Conservation (phyloP, 1,140 invertebrate species). For the Caenorhabditis inopinata region DNA sequence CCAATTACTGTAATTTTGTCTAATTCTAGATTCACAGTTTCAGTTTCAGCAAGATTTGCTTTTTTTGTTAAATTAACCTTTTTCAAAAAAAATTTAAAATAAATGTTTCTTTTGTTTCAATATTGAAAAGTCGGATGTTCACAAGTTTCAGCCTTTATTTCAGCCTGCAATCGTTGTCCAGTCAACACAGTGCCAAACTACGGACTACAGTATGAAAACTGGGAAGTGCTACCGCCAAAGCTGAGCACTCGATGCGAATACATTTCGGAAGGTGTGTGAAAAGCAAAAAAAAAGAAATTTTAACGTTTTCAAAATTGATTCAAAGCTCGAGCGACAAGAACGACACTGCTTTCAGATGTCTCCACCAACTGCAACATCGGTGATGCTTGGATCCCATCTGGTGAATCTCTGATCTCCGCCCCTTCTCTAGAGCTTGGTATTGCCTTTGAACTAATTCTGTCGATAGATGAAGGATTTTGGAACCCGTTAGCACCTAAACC, state of each 20-base stretch:
- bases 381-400: conserved; percentile 58
- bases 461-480: conserved; percentile 53
- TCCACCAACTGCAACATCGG: conserved; percentile 52
- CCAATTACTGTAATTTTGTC: too few species aligned
- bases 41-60: too few species aligned
- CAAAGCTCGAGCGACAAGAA: neutral
- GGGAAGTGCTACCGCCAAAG: conserved; percentile 70
- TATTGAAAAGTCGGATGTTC: too few species aligned
- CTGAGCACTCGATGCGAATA: conserved; percentile 69
- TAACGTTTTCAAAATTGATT: neutral
- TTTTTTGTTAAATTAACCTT: too few species aligned
- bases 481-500: conserved; percentile 54
- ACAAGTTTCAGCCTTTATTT: too few species aligned
- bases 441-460: conserved; percentile 60
- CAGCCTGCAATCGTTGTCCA: conserved; percentile 69
- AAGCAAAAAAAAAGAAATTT: too few species aligned
- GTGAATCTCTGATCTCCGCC: conserved; percentile 63
- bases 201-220: conserved; percentile 69
- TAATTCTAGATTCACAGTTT: too few species aligned
- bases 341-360: conserved; percentile 47
- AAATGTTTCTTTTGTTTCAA: too few species aligned
- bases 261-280: conserved; percentile 53
- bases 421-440: conserved; percentile 60
- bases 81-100: too few species aligned
- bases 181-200: conserved; percentile 70